Evolutionary conservation across 2,113 vertebrate genomes (phyloP).

Genomic region (Pachyramphus minor): DNA sequence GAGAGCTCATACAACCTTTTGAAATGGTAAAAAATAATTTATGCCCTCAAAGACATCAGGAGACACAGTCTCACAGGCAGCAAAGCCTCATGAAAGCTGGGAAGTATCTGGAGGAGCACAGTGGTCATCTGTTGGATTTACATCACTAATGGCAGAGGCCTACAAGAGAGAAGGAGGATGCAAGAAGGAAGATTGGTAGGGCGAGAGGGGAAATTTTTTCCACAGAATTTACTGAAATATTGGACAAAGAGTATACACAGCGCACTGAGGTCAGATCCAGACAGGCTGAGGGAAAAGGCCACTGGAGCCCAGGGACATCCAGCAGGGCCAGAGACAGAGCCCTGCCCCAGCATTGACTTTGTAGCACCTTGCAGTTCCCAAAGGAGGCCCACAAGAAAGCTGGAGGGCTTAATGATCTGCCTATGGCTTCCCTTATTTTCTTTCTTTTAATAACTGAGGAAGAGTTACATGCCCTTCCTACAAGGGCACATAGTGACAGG

Average conservation of each 20-base stretch:
- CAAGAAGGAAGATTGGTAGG: background rate
- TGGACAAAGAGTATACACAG: background rate
- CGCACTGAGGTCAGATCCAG: background rate
- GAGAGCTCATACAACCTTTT: background rate
- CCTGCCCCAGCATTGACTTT: background rate
- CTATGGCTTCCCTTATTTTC: too few relatives aligned
- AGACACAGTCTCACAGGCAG: background rate
- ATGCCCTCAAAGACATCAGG: rapidly evolving
- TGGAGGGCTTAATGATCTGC: too few relatives aligned
- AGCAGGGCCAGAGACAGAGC: background rate
- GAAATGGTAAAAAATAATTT: background rate
- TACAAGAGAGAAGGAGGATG: background rate
- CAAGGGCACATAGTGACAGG: background rate
- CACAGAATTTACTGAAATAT: background rate
- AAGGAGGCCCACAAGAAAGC: too few relatives aligned
- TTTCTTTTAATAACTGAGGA: too few relatives aligned
- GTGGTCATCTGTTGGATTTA: background rate
- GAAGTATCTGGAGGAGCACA: background rate
- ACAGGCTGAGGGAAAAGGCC: background rate
- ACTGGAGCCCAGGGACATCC: rapidly evolving
- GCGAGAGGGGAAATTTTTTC: background rate
- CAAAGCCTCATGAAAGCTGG: background rate
- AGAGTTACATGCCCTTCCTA: background rate
- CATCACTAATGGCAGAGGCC: background rate
- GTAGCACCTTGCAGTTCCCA: background rate